phyloP scores from a whole-genome alignment of 2,888 invertebrate species.

The Embidobia sp. region DNA sequence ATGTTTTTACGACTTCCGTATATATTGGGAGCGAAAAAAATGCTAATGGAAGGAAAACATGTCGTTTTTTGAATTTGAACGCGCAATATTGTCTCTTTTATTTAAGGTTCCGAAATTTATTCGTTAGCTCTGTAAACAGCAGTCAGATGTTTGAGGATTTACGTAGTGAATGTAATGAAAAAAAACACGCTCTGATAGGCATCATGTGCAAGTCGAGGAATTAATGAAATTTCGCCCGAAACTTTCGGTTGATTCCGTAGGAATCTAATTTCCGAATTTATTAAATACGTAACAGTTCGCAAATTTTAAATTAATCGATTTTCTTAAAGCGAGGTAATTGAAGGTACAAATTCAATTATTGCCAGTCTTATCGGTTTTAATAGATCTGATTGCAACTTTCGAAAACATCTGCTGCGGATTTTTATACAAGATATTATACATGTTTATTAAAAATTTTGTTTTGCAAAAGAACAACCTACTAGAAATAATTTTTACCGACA shows the following conservation, averaged over 20 bases:
- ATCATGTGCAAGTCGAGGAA: neutral
- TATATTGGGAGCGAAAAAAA: slow-evolving; percentile 57
- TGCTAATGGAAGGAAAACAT: slow-evolving; percentile 61
- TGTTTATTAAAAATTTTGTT: too few species aligned
- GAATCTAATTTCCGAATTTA: neutral
- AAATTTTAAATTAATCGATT: too few species aligned
- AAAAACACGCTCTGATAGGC: neutral
- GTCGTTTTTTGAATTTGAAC: slow-evolving; percentile 56
- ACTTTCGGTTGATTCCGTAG: neutral
- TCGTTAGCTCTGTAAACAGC: slow-evolving; percentile 49
- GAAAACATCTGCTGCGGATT: too few species aligned
- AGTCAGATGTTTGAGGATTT: slow-evolving; percentile 39
- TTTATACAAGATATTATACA: too few species aligned
- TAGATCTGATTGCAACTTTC: too few species aligned
- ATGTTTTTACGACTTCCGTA: slow-evolving; percentile 62
- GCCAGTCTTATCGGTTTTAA: too few species aligned
- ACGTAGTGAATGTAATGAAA: slow-evolving; percentile 16
- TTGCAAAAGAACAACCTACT: too few species aligned
- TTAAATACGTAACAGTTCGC: neutral
- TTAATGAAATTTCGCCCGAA: neutral
- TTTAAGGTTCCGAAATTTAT: slow-evolving; percentile 52
- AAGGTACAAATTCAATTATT: too few species aligned
- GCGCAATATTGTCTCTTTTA: slow-evolving; percentile 50
- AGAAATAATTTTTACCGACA: too few species aligned
- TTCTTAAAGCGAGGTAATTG: too few species aligned